Percentiles rank a stretch among this genome's conserved stretches.
Evolutionary conservation across 2,888 invertebrate genomes (phyloP).

Genomic region (Hydroisotoma schaefferi): DNA sequence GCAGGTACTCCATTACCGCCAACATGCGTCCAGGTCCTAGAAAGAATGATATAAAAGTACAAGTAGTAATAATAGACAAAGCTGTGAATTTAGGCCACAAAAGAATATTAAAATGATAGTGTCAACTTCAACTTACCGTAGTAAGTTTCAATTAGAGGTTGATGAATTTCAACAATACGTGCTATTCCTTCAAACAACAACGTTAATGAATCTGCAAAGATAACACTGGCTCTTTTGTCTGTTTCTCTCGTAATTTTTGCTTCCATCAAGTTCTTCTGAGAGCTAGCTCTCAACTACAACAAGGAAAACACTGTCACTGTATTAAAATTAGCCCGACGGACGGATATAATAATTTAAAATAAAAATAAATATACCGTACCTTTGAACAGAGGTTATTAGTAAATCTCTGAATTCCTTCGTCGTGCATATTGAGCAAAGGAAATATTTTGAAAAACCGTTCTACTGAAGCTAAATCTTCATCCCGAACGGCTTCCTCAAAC

Average conservation of each 20-base stretch:
- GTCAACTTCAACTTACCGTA: constrained; percentile 60
- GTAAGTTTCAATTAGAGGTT: constrained; percentile 82
- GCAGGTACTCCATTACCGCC: constrained; percentile 67
- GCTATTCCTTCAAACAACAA: constrained; percentile 81
- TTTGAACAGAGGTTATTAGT: constrained; percentile 80
- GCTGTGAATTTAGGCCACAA: neutral
- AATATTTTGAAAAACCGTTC: constrained; percentile 96
- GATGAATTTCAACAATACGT: constrained; percentile 76
- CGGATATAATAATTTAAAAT: neutral
- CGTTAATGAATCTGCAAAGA: constrained; percentile 81
- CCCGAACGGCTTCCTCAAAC: constrained; percentile 86
- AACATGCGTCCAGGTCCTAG: constrained; percentile 67
- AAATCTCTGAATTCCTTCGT: constrained; percentile 83
- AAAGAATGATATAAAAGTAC: constrained; percentile 1
- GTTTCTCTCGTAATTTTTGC: constrained; percentile 63
- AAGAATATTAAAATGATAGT: neutral
- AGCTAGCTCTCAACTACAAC: constrained; percentile 64
- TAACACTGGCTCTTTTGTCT: constrained; percentile 70
- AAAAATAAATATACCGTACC: constrained; percentile 53
- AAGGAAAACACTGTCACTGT: no score
- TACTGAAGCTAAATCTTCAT: constrained; percentile 82
- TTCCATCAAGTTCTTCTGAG: constrained; percentile 67
- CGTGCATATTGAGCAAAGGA: constrained; percentile 85
- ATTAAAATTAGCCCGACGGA: constrained; percentile 31
- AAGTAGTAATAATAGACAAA: neutral